Base-by-base conservation (phyloP, 2,888 invertebrate species). In the Allacma fusca region DNA sequence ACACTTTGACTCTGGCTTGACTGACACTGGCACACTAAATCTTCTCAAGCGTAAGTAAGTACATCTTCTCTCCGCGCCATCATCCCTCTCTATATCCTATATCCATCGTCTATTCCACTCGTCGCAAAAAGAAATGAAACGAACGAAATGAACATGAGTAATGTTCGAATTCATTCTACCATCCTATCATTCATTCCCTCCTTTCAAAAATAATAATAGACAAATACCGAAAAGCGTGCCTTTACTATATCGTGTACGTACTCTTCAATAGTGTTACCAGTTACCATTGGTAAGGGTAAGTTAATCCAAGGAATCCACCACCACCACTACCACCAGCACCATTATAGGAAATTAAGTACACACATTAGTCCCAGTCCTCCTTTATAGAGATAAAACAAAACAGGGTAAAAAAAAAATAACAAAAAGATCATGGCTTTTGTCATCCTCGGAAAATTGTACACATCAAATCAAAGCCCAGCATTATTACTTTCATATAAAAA, bases 201-300 rank as follows among this genome's bases (percentile, higher is more conserved):
- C 26, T 13, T 28, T n/a, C 43, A 69, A 43, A 40, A 40, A 34
- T 69, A 24, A 69, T 43, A 50, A 50, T 50, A 50, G 43, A 43
- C 43, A 43, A 69, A 69, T 21, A 69, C 69, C 69, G 23, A 69
- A 40, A 69, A 69, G 69, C 69, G 69, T 69, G 69, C 43, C 43
- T 23, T 7, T 43, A 9, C 34, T 21, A 29, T 65, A 13, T 23
- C 62, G 24, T 4, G 2, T 13, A 21, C 62, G 9, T 34, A 34
- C 34, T 9, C 4, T 9, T n/a, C n/a, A n/a, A n/a, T n/a, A n/a
- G n/a, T n/a, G n/a, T n/a, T n/a, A n/a, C n/a, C n/a, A n/a, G n/a
- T n/a, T n/a, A n/a, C n/a, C n/a, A n/a, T n/a, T n/a, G n/a, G n/a
- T n/a, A n/a, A n/a, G n/a, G n/a, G n/a, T n/a, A n/a, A n/a, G n/a